Evolutionary conservation across 2,113 vertebrate species (phyloP).

Genomic region (Oryzias woworae): DNA sequence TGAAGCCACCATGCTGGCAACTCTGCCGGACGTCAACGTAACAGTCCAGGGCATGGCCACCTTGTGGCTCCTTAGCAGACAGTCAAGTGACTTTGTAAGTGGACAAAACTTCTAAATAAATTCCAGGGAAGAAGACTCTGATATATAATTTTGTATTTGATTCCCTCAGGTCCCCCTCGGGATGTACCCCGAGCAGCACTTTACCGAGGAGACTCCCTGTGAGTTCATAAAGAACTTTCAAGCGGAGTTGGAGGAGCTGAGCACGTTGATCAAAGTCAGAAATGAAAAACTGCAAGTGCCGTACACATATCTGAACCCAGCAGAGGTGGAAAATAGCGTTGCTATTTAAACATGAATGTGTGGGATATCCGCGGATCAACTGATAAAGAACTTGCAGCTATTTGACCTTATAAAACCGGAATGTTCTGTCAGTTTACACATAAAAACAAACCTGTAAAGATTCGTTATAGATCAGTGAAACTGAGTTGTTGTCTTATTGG

Average conservation of each 20-base stretch:
- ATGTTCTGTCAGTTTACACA: no score
- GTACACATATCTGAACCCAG: conserved; percentile 57
- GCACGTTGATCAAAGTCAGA: conserved; percentile 35
- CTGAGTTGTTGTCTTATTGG: no score
- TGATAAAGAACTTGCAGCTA: no score
- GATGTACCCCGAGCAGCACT: conserved; percentile 34
- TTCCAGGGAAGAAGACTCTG: neutral
- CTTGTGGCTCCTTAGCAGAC: conserved; percentile 58
- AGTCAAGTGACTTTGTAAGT: conserved; percentile 65
- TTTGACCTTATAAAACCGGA: no score
- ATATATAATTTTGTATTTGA: conserved; percentile 2
- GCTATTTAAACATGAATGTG: conserved; percentile 34
- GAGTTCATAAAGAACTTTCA: conserved; percentile 39
- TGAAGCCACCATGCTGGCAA: conserved; percentile 42
- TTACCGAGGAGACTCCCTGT: conserved; percentile 34
- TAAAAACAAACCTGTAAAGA: no score
- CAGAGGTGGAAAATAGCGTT: conserved; percentile 52
- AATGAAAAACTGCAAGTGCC: conserved; percentile 39
- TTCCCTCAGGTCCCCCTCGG: conserved; percentile 47
- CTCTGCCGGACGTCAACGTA: conserved; percentile 43
- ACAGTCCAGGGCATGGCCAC: conserved; percentile 47
- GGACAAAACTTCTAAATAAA: neutral
- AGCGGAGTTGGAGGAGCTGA: conserved; percentile 32
- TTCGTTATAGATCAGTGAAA: no score
- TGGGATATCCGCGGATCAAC: neutral